Evolutionary conservation across 1,140 invertebrate genomes (phyloP), one percentile per base, ranked within the genome.

Genomic region (Gonioctena quinquepunctata): DNA sequence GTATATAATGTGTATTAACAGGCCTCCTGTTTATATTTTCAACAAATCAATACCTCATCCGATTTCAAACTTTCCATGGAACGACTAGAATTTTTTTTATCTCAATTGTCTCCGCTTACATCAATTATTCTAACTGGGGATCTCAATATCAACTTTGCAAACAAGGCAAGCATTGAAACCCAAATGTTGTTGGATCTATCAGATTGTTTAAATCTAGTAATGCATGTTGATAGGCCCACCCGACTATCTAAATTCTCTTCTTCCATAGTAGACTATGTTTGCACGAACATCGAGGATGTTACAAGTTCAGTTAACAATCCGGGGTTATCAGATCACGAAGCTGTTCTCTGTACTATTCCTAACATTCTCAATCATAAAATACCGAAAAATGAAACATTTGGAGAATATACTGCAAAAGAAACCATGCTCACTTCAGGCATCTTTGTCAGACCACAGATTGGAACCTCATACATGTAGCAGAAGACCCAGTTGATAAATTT

Each of bases 141-240:
- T 50, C 49, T 50, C 13, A 50, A 50, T 50, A 50, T 50, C n/a
- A 50, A 50, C 3, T 50, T 50, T 50, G 49, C 49, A 19, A 50
- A 50, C 18, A 50, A 50, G 49, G 19, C 49, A 50, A 50, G 49
- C 49, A 50, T 50, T 50, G 49, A 5, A 50, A 50, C 49, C 18
- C 49, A 50, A 50, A n/a, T n/a, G n/a, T n/a, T 50, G 49, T 50
- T 50, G 49, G n/a, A 50, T 50, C 49, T 50, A 50, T 50, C n/a
- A 50, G 49, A 50, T 50, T 50, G 49, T 50, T 50, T 50, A 3
- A 50, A 50, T 50, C 49, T 50, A 50, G 49, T 50, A 19, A 50
- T 50, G 49, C 49, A 50, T 19, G 19, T 50, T 50, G 49, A 50
- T 50, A 50, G 49, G 3, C 49, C 49, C 49, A 50, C n/a, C n/a